Conservation (phyloP, 92 coral and sea anemone genomes). For the Muricea muricata region DNA sequence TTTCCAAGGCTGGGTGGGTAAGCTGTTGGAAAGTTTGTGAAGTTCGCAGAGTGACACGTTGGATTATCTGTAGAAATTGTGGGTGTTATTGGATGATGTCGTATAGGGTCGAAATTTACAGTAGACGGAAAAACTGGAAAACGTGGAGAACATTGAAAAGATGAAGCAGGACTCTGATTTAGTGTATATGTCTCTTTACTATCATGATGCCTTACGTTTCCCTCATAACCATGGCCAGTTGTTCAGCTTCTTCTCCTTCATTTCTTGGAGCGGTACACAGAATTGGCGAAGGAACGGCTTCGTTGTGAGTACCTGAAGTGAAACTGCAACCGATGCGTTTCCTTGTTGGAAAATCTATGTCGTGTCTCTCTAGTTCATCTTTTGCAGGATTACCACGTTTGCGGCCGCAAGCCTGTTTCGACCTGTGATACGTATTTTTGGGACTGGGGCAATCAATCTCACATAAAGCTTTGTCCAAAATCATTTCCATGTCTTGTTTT, state of each 20-base stretch:
- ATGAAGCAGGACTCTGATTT: background rate
- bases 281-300: background rate
- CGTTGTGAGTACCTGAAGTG: background rate
- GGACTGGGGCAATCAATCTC: background rate
- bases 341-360: slow-evolving; percentile 34
- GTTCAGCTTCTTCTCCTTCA: slow-evolving; percentile 59
- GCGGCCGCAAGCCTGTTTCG: slow-evolving; percentile 10
- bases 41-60: background rate
- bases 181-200: background rate
- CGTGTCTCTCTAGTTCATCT: slow-evolving; percentile 12
- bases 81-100: background rate
- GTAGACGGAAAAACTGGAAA: background rate
- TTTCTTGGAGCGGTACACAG: slow-evolving; percentile 46
- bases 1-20: background rate
- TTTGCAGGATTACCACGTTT: slow-evolving; percentile 56
- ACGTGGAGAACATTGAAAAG: background rate
- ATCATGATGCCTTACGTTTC: slow-evolving; percentile 38
- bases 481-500: slow-evolving; percentile 5
- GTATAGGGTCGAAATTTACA: background rate
- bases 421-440: background rate
- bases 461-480: slow-evolving; percentile 42
- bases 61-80: background rate
- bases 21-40: background rate
- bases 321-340: background rate
- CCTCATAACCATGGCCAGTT: slow-evolving; percentile 46